Evolutionary conservation across 2,113 vertebrate species (phyloP).

Genomic region (Amphilophus citrinellus): DNA sequence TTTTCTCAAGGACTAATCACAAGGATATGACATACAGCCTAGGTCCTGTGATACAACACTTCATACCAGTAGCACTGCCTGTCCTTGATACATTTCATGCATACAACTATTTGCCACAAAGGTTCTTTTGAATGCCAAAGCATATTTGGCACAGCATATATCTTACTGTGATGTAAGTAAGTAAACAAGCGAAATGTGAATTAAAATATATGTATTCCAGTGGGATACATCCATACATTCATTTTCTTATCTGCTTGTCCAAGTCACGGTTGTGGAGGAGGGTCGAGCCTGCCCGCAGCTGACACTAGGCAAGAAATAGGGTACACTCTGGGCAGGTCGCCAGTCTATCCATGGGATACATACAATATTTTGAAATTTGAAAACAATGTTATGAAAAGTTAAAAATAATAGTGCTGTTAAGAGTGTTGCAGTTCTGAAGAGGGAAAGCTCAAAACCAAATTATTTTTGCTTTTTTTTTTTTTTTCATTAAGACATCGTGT

Average conservation of each 20-base stretch:
- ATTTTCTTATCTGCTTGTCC: not conserved
- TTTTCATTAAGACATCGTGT: not conserved
- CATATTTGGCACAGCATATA: not conserved
- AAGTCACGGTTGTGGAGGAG: not conserved
- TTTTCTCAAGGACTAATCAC: not conserved
- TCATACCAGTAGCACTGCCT: not conserved
- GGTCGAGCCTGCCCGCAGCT: not conserved
- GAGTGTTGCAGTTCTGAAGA: not conserved
- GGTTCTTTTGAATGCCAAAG: not conserved
- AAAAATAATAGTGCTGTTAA: not conserved
- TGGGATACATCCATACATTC: not conserved
- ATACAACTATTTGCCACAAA: not conserved
- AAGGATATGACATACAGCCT: not conserved
- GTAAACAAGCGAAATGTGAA: not conserved
- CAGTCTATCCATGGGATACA: rapidly evolving
- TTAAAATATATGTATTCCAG: not conserved
- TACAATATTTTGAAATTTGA: not conserved
- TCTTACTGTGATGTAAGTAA: not conserved
- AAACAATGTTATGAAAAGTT: not conserved
- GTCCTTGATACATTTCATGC: not conserved
- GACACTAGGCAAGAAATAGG: not conserved
- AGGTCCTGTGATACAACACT: not conserved
- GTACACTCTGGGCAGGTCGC: not conserved
- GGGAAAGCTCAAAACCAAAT: not conserved
- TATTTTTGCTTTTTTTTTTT: not conserved